Evolutionary conservation across 2,888 invertebrate genomes (phyloP), one percentile per base, ranked within the genome.

Genomic region (Proisotoma minuta): DNA sequence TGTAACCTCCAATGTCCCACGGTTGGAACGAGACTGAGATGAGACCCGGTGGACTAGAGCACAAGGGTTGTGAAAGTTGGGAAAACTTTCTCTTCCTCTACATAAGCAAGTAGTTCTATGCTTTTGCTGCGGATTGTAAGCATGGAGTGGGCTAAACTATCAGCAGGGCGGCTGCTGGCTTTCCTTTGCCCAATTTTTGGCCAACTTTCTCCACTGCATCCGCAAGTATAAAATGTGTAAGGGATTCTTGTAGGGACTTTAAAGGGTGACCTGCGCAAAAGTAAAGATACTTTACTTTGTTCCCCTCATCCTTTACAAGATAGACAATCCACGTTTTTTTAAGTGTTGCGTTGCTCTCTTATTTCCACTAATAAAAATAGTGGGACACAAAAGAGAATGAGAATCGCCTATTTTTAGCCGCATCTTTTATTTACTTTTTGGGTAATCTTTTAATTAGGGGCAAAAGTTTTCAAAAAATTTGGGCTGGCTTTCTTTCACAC

Each of bases 21-120:
- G 69, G 66, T 65, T 66, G 71, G 69, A 71, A 69, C 66, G 68
- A 71, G 71, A 71, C 71, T 71, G 69, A 68, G 67, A 67, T 62
- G 61, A 63, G 63, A 64, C 58, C 60, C 58, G 57, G 60, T 62
- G n/a, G n/a, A n/a, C n/a, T n/a, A n/a, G n/a, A n/a, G n/a, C n/a
- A n/a, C n/a, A 60, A 60, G 67, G 67, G 62, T 67, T 67, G 62
- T 62, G 64, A 57, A 67, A 64, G 49, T 67, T 62, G 60, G 62
- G 62, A 61, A 67, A 67, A 43, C 20, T 48, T 67, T 58, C 61
- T 29, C 52, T 61, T 48, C 51, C 51, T 20, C 40, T 15, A n/a
- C 47, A 40, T 53, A 20, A 39, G 20, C 28, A n/a, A n/a, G n/a
- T n/a, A n/a, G n/a, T n/a, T n/a, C n/a, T n/a, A n/a, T n/a, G n/a